A percentile compares a stretch with the other conserved stretches of the same genome.
Conservation (phyloP, 2,888 invertebrate genomes). For the Apodemia mormo region DNA sequence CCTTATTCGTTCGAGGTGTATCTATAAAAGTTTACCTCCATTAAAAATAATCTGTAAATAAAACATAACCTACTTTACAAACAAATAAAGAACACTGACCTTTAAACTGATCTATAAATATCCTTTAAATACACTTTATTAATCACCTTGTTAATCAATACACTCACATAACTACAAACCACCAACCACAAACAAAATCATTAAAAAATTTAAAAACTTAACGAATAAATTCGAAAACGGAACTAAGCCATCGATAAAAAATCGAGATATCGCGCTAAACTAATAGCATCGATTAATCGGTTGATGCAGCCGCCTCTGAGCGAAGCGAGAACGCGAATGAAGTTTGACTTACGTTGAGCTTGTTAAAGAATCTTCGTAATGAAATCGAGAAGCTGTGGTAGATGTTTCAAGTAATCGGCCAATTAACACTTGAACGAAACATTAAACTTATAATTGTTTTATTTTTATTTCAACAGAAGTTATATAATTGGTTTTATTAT, state of each 20-base stretch:
- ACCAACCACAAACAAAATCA: constrained; percentile 32
- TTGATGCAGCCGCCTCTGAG: constrained; percentile 56
- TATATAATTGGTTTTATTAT: constrained; percentile 21
- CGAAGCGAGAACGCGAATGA: constrained; percentile 70
- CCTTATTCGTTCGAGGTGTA: no score
- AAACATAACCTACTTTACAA: neutral
- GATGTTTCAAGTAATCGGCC: constrained; percentile 33
- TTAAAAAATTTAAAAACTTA: constrained; percentile 29
- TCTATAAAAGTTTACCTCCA: neutral
- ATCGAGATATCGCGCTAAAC: constrained; percentile 46
- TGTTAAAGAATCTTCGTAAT: constrained; percentile 35
- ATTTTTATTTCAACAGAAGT: constrained; percentile 17
- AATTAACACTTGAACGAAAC: constrained; percentile 36
- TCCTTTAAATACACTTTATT: neutral
- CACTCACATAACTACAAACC: constrained; percentile 7
- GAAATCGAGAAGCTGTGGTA: constrained; percentile 30
- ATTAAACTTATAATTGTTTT: constrained; percentile 29
- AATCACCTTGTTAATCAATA: neutral
- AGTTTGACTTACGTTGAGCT: constrained; percentile 44
- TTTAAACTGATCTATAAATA: constrained; percentile 9
- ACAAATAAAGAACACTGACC: constrained; percentile 13
- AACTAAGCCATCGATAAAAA: constrained; percentile 37
- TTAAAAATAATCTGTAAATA: neutral
- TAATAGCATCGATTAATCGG: constrained; percentile 30
- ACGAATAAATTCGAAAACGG: constrained; percentile 29